A percentile compares a stretch with the other conserved stretches of the same genome.
Evolutionary conservation across 2,888 invertebrate genomes (phyloP).

Genomic region (Arctia plantaginis): DNA sequence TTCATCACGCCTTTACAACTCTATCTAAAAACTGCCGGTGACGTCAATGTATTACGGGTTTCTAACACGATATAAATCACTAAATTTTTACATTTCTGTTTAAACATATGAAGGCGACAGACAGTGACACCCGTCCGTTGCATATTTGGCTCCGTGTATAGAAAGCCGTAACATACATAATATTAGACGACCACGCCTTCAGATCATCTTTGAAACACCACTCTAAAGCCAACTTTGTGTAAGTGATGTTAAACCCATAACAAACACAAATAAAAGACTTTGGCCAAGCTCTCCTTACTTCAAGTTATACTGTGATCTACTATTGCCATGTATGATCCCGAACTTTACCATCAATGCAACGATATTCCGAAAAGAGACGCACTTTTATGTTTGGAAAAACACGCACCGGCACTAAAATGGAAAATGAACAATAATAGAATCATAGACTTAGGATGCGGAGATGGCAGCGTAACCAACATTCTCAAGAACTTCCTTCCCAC

Average conservation of each 20-base stretch:
- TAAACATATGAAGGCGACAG: too few species aligned
- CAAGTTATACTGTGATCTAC: neutral
- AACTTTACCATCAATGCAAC: slow-evolving; percentile 89
- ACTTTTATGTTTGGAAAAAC: slow-evolving; percentile 85
- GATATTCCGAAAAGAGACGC: slow-evolving; percentile 88
- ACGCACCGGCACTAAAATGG: slow-evolving; percentile 86
- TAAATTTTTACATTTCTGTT: neutral
- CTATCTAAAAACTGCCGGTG: neutral
- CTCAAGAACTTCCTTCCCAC: slow-evolving; percentile 87
- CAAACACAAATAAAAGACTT: neutral
- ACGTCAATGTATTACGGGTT: neutral
- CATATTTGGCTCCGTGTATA: neutral
- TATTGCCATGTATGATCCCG: slow-evolving; percentile 57
- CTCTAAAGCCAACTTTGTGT: neutral
- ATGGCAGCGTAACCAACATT: slow-evolving; percentile 88
- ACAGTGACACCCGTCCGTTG: neutral
- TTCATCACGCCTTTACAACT: neutral
- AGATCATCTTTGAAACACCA: neutral
- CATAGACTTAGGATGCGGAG: slow-evolving; percentile 91
- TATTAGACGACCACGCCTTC: neutral
- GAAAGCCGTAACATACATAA: too few species aligned
- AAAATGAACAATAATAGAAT: slow-evolving; percentile 72
- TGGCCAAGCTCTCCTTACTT: neutral
- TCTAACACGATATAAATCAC: neutral
- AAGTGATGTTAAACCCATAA: neutral